A percentile compares a stretch with the other conserved stretches of the same genome.
phyloP scores from a whole-genome alignment of 2,113 vertebrate species.

The Mystacornis crossleyi region DNA sequence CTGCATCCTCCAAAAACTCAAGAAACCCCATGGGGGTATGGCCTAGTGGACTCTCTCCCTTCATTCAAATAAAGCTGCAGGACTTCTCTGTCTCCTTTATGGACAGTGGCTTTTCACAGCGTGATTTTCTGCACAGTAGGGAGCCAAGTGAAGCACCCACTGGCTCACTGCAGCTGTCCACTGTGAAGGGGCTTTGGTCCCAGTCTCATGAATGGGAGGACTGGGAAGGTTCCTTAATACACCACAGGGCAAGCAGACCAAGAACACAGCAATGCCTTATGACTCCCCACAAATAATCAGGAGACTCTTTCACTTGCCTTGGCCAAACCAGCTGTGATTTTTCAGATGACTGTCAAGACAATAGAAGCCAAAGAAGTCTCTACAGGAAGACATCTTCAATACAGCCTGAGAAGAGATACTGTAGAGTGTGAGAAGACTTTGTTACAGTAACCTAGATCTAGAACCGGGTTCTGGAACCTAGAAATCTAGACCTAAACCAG shows the following conservation, averaged over 20 bases:
- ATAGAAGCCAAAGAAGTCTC: background rate
- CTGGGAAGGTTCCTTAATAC: background rate
- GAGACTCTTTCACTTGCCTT: background rate
- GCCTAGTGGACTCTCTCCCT: background rate
- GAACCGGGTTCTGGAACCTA: background rate
- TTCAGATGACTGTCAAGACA: background rate
- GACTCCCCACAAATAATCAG: background rate
- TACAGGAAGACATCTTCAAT: background rate
- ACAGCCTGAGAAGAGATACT: background rate
- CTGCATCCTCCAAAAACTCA: background rate
- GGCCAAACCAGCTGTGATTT: background rate
- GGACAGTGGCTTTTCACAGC: background rate
- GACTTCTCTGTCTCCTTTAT: background rate
- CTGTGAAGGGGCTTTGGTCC: background rate
- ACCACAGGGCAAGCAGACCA: background rate
- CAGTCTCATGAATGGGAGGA: background rate
- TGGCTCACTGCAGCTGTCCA: background rate
- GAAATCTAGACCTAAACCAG: background rate
- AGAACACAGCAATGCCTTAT: background rate
- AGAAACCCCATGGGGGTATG: background rate
- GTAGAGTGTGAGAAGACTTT: background rate
- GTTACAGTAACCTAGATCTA: background rate
- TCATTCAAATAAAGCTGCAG: background rate
- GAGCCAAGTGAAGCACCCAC: fast-evolving
- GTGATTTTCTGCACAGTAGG: background rate